Evolutionary conservation across 1,140 invertebrate genomes (phyloP), one percentile per base, ranked within the genome.

Genomic region (Elymnias hypermnestra): DNA sequence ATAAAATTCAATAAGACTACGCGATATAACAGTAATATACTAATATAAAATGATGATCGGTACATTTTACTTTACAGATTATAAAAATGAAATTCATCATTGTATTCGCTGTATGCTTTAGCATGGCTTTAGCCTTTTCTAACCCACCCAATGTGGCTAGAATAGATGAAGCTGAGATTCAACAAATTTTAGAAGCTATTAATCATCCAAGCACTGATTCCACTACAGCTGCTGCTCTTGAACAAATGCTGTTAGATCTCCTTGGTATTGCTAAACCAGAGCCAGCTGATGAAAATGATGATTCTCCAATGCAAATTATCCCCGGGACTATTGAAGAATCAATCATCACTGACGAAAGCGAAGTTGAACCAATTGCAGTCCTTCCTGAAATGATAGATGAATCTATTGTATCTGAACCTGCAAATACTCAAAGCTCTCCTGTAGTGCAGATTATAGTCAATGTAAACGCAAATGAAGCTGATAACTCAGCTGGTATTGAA

Each of bases 101-200:
- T 13, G 64, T 53, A 25, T 52, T 82, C 49, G 57, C 68, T 13
- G 39, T 72, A 8, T 42, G 74, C 62, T 69, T 49, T 41, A 61
- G 67, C 46, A 68, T 67, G 44, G 72, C 77, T 26, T 57, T 63
- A 47, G 73, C 77, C 49, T 44, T 35, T 33, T 19, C 57, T 19
- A 5, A 63, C 4, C 49, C 59, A 13, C 58, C 57, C 1, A 29
- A 40, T 9, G 25, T 61, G 10, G 12, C 37, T 14, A 23, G 14
- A 2, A 42, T 22, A 6, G 59, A 41, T 2, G 42, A 12, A 41
- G 9, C 61, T 12, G 58, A 75, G 36, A 39, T 83, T 21, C 37
- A 72, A 41, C 52, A 69, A 26, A 73, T 82, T 55, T 46, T 82
- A n/a, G 63, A 46, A 3, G 66, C 72, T 42, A 82, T 82, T 60